Percentiles rank a stretch among this genome's conserved stretches.
Conservation (phyloP, 92 coral and sea anemone species). For the Heliopora coerulea region DNA sequence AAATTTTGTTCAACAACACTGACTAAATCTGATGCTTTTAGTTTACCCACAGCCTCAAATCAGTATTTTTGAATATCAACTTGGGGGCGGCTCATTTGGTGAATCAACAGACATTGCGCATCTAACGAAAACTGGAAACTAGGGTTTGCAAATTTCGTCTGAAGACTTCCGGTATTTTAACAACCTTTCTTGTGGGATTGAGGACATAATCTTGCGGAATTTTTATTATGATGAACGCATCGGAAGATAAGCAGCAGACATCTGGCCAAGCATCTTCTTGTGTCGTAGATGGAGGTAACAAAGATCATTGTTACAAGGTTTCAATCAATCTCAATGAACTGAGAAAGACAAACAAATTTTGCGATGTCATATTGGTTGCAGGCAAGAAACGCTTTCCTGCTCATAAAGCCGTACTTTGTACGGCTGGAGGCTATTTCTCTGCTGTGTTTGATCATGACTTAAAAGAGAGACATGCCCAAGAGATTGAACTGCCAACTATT, state of each 20-base stretch:
- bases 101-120: too few relatives aligned
- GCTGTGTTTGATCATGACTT: conserved; percentile 39
- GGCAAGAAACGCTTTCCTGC: conserved; percentile 26
- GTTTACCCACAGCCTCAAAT: too few relatives aligned
- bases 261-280: conserved; percentile 1
- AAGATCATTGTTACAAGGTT: conserved; percentile 8
- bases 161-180: too few relatives aligned
- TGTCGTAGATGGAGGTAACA: background rate
- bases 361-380: conserved; percentile 30
- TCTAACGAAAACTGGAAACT: too few relatives aligned
- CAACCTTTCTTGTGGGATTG: too few relatives aligned
- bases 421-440: conserved; percentile 41
- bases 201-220: too few relatives aligned
- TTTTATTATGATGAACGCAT: too few relatives aligned
- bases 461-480: conserved; percentile 18
- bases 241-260: background rate
- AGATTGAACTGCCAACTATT: conserved; percentile 26
- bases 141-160: too few relatives aligned
- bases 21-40: too few relatives aligned
- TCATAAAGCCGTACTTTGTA: conserved; percentile 34
- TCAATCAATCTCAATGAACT: conserved; percentile 10
- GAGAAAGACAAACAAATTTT: conserved; percentile 27
- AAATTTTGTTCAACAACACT: too few relatives aligned
- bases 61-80: too few relatives aligned
- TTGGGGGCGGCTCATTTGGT: too few relatives aligned